A percentile compares a stretch with the other conserved stretches of the same genome.
Conservation (phyloP, 2,888 invertebrate genomes). For the Temnothorax unifasciatus region DNA sequence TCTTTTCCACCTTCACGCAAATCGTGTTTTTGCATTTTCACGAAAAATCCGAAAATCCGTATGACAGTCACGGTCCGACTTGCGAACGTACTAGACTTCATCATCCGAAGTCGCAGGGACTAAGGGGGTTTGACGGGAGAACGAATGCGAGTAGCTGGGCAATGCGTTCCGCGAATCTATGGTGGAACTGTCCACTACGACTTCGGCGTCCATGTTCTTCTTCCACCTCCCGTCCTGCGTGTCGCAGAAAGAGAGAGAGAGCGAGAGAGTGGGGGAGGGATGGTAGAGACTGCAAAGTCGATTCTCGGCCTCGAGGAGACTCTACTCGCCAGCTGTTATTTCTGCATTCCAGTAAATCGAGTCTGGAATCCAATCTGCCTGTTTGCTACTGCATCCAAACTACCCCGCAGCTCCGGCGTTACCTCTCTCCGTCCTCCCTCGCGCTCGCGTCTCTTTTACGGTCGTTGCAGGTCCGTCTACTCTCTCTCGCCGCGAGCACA, state of each 20-base stretch:
- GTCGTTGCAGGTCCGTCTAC: slow-evolving; percentile 32
- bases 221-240: slow-evolving; percentile 42
- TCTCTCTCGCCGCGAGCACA: slow-evolving; percentile 22
- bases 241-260: slow-evolving; percentile 62
- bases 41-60: slow-evolving; percentile 70
- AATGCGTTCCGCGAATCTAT: slow-evolving; percentile 66
- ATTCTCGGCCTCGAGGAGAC: slow-evolving; percentile 76
- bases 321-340: slow-evolving; percentile 80
- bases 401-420: slow-evolving; percentile 55
- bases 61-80: slow-evolving; percentile 73
- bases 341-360: slow-evolving; percentile 83
- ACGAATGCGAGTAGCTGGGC: slow-evolving; percentile 34
- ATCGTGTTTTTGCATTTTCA: slow-evolving; percentile 72
- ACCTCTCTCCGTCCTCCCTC: slow-evolving; percentile 20
- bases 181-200: slow-evolving; percentile 61
- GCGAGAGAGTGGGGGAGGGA: slow-evolving; percentile 65
- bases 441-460: slow-evolving; percentile 29
- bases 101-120: slow-evolving; percentile 71
- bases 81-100: slow-evolving; percentile 72
- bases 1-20: slow-evolving; percentile 17
- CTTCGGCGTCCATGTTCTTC: slow-evolving; percentile 64
- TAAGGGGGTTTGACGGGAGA: slow-evolving; percentile 74
- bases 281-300: slow-evolving; percentile 78
- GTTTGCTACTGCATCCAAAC: slow-evolving; percentile 79
- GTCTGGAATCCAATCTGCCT: slow-evolving; percentile 83